Evolutionary conservation across 2,888 invertebrate genomes (phyloP), one percentile per base, ranked within the genome.

Genomic region (Orchesella flavescens): DNA sequence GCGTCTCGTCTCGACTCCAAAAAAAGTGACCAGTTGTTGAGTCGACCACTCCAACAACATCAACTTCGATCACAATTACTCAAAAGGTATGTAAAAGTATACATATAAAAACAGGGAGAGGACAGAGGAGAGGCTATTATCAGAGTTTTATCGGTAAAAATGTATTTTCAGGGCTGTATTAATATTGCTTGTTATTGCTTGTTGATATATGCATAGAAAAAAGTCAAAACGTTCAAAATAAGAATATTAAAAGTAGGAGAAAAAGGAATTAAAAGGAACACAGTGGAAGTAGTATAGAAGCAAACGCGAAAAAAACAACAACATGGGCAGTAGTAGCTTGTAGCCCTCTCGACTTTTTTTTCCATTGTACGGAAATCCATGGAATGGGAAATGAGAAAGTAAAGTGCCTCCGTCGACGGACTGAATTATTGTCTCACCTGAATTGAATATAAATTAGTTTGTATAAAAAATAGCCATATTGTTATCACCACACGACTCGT

Each of bases 391-490:
- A 78, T 78, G 78, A 78, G 77, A 83, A 83, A 83, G 78, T 78
- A 78, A 78, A 83, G 83, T 78, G 78, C 83, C 78, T 78, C 83
- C 76, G 77, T 73, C 71, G 75, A 75, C 84, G 69, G 79, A 59
- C 71, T 75, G 75, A 84, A 76, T 84, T 84, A 78, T 75, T 84
- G 79, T 79, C 74, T 83, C 81, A 84, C 85, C 85, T 85, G 85
- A 85, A 85, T 85, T 83, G 85, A 85, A 85, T 85, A 83, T 82
- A 83, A 85, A 85, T 85, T 83, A 82, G 78, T 65, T 83, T 78
- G 66, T 44, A 61, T 74, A 19, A 21, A 21, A 19, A 59, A 57
- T 15, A 21, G 19, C 57, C n/a, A 57, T 57, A 57, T 57, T 1
- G 2, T 2, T 17, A 17, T 19, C 17, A 57, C 19, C 9, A 57